phyloP scores from a whole-genome alignment of 2,888 invertebrate species.

The Sclerodermus sp. region DNA sequence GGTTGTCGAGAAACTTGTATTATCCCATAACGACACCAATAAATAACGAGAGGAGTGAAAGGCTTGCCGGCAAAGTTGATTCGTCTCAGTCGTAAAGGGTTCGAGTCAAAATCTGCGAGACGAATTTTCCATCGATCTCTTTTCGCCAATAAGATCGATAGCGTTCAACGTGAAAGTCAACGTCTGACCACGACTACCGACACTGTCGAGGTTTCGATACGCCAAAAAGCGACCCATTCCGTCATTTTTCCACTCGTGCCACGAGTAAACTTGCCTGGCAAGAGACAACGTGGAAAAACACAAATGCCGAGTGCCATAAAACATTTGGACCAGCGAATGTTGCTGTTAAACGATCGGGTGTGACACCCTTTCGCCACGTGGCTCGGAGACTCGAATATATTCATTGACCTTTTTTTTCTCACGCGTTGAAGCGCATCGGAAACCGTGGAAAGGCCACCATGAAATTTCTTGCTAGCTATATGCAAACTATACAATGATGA shows the following conservation, averaged over 20 bases:
- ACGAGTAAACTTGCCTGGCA: too few species aligned
- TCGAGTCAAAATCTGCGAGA: slow-evolving; percentile 40
- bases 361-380: slow-evolving; percentile 13
- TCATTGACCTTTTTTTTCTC: slow-evolving; percentile 41
- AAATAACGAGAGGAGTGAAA: slow-evolving; percentile 44
- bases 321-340: too few species aligned
- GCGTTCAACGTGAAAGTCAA: too few species aligned
- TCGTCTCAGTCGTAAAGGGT: slow-evolving; percentile 50
- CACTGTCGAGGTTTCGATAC: too few species aligned
- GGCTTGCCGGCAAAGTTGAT: slow-evolving; percentile 35
- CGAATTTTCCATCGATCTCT: slow-evolving; percentile 34
- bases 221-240: too few species aligned
- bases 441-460: slow-evolving; percentile 43
- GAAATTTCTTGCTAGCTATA: slow-evolving; percentile 45
- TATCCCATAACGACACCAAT: slow-evolving; percentile 47
- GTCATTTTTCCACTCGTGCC: too few species aligned
- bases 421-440: slow-evolving; percentile 26
- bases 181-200: too few species aligned
- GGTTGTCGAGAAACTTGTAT: slow-evolving; percentile 42
- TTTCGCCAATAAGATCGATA: background rate
- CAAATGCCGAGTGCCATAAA: too few species aligned
- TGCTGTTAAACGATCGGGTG: slow-evolving; percentile 18
- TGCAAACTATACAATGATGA: slow-evolving; percentile 37
- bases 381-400: slow-evolving; percentile 23
- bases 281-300: too few species aligned